Evolutionary conservation across 2,797 vertebrate genomes (phyloP).

Genomic region (Myotis daubentonii): DNA sequence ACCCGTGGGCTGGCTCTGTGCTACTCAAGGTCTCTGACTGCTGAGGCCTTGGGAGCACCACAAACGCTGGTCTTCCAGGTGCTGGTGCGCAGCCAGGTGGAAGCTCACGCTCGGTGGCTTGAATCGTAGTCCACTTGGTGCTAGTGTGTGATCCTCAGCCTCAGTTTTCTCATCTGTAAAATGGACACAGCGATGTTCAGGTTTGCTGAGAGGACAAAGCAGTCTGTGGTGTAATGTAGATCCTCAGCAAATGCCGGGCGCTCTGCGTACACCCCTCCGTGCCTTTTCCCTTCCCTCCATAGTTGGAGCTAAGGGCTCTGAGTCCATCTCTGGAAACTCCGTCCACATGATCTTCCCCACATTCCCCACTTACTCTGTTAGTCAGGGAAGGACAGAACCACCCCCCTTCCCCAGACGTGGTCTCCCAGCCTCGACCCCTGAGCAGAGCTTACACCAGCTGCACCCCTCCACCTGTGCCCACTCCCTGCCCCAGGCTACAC

Average conservation of each 20-base stretch:
- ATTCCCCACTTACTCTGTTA: background rate
- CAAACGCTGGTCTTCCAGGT: background rate
- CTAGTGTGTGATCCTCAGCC: background rate
- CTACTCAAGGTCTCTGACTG: background rate
- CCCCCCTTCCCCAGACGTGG: accelerated
- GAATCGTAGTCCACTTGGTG: background rate
- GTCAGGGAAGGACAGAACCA: background rate
- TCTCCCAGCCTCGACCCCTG: background rate
- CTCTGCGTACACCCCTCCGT: accelerated
- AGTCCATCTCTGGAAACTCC: background rate
- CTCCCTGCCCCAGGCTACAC: accelerated
- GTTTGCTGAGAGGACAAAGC: background rate
- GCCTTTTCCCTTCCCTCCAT: background rate
- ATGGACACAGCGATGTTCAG: background rate
- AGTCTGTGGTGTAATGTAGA: accelerated
- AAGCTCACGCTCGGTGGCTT: accelerated
- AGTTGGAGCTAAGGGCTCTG: background rate
- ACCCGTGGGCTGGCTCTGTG: background rate
- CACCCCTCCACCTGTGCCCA: background rate
- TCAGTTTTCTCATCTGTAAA: background rate
- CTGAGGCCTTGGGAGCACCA: background rate
- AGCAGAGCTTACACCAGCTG: background rate
- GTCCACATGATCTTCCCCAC: background rate
- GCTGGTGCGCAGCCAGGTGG: accelerated
- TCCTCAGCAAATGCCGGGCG: background rate